phyloP scores from a whole-genome alignment of 2,797 vertebrate genomes.

The Dicrostonyx torquatus region DNA sequence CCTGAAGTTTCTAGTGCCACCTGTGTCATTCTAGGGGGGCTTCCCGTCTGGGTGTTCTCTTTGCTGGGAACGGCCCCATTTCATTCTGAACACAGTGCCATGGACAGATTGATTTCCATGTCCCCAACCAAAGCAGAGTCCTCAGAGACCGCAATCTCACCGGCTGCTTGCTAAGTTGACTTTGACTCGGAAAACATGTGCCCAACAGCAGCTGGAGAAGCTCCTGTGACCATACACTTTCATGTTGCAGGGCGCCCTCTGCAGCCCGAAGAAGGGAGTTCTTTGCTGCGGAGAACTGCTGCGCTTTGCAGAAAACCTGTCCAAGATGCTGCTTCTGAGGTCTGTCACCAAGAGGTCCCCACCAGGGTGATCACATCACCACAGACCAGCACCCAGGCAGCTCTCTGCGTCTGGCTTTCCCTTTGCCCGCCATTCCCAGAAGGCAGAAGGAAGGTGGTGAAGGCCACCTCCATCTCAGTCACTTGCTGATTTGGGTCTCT shows the following conservation, averaged over 20 bases:
- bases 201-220: background rate
- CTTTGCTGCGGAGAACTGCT: background rate
- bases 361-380: background rate
- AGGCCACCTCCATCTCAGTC: background rate
- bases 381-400: background rate
- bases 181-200: background rate
- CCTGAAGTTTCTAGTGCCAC: background rate
- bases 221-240: background rate
- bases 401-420: background rate
- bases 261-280: background rate
- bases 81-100: background rate
- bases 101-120: background rate
- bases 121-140: background rate
- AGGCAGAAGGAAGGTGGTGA: background rate
- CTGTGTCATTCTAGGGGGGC: background rate
- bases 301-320: background rate
- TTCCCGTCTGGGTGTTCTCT: background rate
- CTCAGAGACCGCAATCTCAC: background rate
- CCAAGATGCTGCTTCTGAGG: background rate
- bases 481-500: fast-evolving
- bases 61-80: background rate
- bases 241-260: slow-evolving; percentile 4
- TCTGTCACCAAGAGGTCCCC: background rate
- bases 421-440: background rate
- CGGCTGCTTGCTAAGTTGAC: background rate